A percentile compares a stretch with the other conserved stretches of the same genome.
These are phyloP conservation scores for Macrochelys suwanniensis DNA, from an alignment of 2,797 vertebrate genomes.

Conservation along the genomic window DNA sequence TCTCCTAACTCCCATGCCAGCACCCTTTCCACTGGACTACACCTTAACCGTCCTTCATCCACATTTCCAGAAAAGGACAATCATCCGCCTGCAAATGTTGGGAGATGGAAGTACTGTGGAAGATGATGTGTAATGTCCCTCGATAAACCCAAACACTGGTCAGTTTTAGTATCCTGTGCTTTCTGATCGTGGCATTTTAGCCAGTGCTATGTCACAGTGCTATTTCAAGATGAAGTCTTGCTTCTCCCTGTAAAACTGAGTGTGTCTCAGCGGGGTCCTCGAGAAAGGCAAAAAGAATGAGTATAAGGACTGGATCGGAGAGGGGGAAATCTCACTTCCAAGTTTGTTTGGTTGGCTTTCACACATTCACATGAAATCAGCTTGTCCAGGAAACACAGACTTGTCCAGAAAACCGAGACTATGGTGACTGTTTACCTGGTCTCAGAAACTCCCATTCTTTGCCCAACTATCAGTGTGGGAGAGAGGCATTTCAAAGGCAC, in stretches of 20 bases:
- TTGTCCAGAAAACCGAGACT: fast-evolving
- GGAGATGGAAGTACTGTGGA: background rate
- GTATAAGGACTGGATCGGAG: fast-evolving
- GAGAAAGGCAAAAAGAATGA: background rate
- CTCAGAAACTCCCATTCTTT: background rate
- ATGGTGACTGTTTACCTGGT: background rate
- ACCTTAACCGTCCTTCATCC: background rate
- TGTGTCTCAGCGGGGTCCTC: background rate
- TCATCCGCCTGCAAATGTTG: background rate
- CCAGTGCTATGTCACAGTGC: background rate
- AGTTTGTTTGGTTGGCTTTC: background rate
- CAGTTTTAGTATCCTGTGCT: background rate
- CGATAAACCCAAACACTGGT: background rate
- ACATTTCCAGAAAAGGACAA: background rate
- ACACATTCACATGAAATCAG: background rate
- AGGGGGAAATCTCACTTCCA: background rate
- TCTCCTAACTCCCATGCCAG: background rate
- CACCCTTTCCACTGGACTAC: background rate
- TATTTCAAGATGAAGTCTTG: background rate
- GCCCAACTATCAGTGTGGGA: background rate
- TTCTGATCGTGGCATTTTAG: background rate
- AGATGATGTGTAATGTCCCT: background rate
- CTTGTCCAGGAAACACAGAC: background rate
- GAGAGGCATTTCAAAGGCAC: background rate
- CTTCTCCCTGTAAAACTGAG: background rate